Conservation (phyloP, 2,113 vertebrate species). For the Oenanthe oenanthe region DNA sequence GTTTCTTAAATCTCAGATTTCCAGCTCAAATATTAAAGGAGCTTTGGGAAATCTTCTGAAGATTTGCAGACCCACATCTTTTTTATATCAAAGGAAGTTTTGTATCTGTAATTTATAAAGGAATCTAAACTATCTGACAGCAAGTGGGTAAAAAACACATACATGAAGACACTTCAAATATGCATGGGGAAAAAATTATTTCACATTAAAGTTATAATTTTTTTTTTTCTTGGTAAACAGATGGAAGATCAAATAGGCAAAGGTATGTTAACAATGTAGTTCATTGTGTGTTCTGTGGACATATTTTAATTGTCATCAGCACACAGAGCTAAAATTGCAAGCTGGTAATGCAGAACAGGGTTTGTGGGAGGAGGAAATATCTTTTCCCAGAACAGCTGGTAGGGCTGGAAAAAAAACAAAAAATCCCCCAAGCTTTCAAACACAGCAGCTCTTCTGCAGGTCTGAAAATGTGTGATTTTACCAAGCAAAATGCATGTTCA, state of each 20-base stretch:
- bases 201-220: neutral
- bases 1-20: neutral
- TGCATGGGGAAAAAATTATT: neutral
- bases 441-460: neutral
- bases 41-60: neutral
- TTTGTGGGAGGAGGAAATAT: neutral
- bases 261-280: neutral
- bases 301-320: neutral
- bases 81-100: neutral
- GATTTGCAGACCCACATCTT: neutral
- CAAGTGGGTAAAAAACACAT: neutral
- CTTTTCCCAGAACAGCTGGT: neutral
- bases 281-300: neutral
- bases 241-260: neutral
- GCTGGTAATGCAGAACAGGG: neutral
- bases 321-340: neutral
- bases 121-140: neutral
- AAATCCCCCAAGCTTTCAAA: neutral
- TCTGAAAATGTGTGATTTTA: neutral
- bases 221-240: neutral
- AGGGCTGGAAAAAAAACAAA: neutral
- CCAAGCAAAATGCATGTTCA: neutral
- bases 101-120: neutral
- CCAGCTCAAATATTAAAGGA: neutral
- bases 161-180: neutral